Conservation (phyloP, 1,140 invertebrate species). For the Procambarus clarkii region DNA sequence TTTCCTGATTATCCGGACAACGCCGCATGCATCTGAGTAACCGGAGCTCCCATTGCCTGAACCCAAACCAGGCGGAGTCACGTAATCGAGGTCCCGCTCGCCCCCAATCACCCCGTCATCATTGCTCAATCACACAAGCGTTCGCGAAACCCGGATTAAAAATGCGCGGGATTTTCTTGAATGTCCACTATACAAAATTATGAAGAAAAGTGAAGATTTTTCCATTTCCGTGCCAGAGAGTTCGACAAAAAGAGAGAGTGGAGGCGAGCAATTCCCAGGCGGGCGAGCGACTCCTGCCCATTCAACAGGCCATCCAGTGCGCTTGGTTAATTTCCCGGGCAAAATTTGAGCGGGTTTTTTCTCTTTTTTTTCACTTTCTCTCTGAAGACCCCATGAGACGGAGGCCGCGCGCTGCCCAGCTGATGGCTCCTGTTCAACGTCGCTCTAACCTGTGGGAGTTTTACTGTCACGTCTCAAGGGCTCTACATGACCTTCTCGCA, state of each 20-base stretch:
- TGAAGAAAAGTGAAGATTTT: constrained; percentile 53
- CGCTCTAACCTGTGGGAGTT: no score
- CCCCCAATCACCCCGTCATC: constrained; percentile 42
- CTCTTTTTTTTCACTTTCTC: background rate
- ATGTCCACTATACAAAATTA: constrained; percentile 66
- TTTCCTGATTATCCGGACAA: background rate
- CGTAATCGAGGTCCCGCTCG: constrained; percentile 17
- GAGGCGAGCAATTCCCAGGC: constrained; percentile 31
- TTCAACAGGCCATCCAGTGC: constrained; percentile 30
- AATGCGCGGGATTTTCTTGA: constrained; percentile 58
- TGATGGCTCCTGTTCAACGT: no score
- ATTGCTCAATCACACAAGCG: constrained; percentile 24
- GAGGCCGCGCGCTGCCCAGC: background rate
- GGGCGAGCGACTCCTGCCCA: constrained; percentile 32
- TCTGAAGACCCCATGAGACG: background rate
- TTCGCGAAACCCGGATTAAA: constrained; percentile 40
- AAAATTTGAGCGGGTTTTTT: constrained; percentile 13
- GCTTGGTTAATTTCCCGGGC: constrained; percentile 42
- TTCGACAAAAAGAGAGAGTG: constrained; percentile 42
- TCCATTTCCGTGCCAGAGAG: constrained; percentile 35
- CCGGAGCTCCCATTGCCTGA: background rate
- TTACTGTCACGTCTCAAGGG: no score
- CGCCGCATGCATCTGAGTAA: background rate
- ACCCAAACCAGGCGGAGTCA: background rate
- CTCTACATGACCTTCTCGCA: no score